These are phyloP conservation scores for Tympanoctomys barrerae DNA, from an alignment of 2,797 vertebrate genomes.

Conservation along the genomic window DNA sequence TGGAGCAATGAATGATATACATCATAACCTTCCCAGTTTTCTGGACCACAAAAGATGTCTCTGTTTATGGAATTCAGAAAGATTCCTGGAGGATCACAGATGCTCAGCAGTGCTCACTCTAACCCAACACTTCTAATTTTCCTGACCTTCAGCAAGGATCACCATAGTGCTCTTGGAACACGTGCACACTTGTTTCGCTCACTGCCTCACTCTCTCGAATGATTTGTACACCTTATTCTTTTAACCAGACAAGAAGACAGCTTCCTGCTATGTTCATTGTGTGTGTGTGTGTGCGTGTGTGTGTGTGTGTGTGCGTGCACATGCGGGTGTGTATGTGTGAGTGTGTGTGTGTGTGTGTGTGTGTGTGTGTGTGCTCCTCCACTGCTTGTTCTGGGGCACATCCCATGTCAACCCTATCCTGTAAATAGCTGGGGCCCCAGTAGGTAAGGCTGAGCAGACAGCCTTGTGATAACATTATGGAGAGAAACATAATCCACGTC, in stretches of 20 bases:
- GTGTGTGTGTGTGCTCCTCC: not conserved
- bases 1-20: not conserved
- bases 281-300: not conserved
- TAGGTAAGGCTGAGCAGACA: not conserved
- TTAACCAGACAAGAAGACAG: not conserved
- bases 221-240: not conserved
- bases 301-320: not conserved
- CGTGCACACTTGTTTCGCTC: not conserved
- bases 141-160: not conserved
- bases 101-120: not conserved
- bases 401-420: not conserved
- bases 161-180: not conserved
- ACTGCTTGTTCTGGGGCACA: not conserved
- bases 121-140: not conserved
- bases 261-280: not conserved
- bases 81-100: not conserved
- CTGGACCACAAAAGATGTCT: not conserved
- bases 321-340: not conserved
- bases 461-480: not conserved
- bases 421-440: not conserved
- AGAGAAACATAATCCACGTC: conserved; percentile 60
- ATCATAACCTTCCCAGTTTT: not conserved
- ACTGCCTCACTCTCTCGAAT: not conserved
- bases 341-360: not conserved
- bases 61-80: conserved; percentile 14